Conservation (phyloP, 2,888 invertebrate genomes). For the Ochlodes sylvanus region DNA sequence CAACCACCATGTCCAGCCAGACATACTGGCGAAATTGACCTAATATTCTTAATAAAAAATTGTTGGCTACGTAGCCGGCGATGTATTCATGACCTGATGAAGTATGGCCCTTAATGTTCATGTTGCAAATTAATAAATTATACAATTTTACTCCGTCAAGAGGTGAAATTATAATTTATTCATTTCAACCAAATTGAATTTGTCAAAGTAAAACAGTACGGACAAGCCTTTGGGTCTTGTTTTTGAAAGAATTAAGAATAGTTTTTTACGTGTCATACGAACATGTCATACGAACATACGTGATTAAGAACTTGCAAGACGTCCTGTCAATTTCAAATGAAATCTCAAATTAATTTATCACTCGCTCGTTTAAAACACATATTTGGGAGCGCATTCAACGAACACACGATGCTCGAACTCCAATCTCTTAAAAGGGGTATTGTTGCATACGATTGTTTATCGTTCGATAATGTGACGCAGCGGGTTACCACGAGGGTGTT, state of each 20-base stretch:
- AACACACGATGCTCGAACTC: slow-evolving; percentile 18
- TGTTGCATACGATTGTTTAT: slow-evolving; percentile 60
- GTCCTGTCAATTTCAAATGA: slow-evolving; percentile 29
- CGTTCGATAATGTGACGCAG: slow-evolving; percentile 61
- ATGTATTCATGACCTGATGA: no score
- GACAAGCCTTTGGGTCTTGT: background rate
- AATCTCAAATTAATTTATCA: slow-evolving; percentile 35
- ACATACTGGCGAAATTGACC: no score
- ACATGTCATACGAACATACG: slow-evolving; percentile 16
- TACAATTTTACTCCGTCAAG: background rate
- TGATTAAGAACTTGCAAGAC: background rate
- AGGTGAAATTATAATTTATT: background rate
- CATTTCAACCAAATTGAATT: no score
- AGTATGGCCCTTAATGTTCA: no score
- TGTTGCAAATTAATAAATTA: no score
- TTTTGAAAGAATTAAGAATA: slow-evolving; percentile 5
- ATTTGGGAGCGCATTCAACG: slow-evolving; percentile 26
- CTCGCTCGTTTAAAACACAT: slow-evolving; percentile 29
- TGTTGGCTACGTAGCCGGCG: no score
- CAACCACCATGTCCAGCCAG: no score
- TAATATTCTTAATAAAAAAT: no score
- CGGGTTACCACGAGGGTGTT: slow-evolving; percentile 64
- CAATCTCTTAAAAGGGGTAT: slow-evolving; percentile 36
- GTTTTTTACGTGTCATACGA: slow-evolving; percentile 24
- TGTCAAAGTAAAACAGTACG: no score